Evolutionary conservation across 1,140 invertebrate species (phyloP).

Genomic region (Leguminivora glycinivorella): DNA sequence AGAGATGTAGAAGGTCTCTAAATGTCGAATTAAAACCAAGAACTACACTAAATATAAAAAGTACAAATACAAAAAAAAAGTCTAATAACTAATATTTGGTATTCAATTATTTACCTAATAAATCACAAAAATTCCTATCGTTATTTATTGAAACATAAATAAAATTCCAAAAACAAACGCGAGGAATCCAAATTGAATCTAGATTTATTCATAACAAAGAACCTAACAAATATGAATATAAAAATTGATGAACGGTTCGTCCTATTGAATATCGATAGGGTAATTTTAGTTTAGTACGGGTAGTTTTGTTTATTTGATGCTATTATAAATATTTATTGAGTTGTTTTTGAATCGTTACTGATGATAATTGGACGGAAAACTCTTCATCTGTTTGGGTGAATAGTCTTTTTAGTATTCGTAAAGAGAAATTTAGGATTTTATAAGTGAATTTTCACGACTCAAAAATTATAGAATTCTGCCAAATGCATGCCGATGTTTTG

Average conservation of each 20-base stretch:
- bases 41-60: too few relatives aligned
- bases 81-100: too few relatives aligned
- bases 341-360: neutral
- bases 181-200: neutral
- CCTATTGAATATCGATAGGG: slow-evolving; percentile 1
- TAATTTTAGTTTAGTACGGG: neutral
- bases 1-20: too few relatives aligned
- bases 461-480: too few relatives aligned
- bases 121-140: neutral
- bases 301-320: neutral
- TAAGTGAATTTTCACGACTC: too few relatives aligned
- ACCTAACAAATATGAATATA: neutral
- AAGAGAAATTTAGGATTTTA: too few relatives aligned
- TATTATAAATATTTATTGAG: neutral
- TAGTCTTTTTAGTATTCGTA: neutral
- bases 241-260: neutral
- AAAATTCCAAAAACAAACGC: neutral
- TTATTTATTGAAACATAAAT: neutral
- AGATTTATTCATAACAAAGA: neutral
- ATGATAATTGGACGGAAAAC: neutral
- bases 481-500: too few relatives aligned
- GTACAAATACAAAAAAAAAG: too few relatives aligned
- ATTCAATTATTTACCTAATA: neutral
- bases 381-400: neutral
- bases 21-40: too few relatives aligned